These are phyloP conservation scores for Poecilus cupreus DNA, from an alignment of 2,888 invertebrate genomes.

Conservation along the genomic window DNA sequence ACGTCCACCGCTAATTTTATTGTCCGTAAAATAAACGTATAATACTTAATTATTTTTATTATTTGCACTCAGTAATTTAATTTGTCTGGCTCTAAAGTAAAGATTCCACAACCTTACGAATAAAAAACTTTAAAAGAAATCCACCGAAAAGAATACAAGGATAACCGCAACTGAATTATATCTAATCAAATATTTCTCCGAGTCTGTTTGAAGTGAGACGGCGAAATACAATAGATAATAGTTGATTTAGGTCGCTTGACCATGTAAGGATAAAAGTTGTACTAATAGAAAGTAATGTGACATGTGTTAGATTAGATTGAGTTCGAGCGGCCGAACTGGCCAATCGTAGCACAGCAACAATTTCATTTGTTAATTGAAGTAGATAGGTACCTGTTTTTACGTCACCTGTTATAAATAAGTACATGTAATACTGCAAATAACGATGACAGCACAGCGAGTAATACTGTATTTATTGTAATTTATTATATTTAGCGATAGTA, in stretches of 20 bases:
- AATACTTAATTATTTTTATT: constrained; percentile 11
- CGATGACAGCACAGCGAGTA: constrained; percentile 16
- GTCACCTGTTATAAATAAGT: constrained; percentile 40
- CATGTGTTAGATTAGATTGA: constrained; percentile 49
- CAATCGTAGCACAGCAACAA: constrained; percentile 18
- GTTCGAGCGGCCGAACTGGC: neutral
- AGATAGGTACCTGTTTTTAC: constrained; percentile 37
- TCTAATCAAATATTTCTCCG: constrained; percentile 44
- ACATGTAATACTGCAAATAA: neutral
- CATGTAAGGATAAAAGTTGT: constrained; percentile 45
- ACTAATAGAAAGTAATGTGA: constrained; percentile 42
- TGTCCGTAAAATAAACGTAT: neutral
- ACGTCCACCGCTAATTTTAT: neutral
- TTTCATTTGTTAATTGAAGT: constrained; percentile 49
- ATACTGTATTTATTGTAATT: too few species aligned
- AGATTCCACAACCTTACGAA: too few species aligned
- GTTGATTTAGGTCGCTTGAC: constrained; percentile 54
- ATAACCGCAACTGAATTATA: constrained; percentile 22
- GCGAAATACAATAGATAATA: constrained; percentile 52
- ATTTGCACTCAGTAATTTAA: neutral
- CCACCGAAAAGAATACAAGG: constrained; percentile 40
- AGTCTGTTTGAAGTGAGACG: constrained; percentile 22
- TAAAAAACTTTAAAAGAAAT: too few species aligned
- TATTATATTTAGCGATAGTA: neutral
- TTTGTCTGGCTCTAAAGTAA: too few species aligned